Evolutionary conservation across 2,113 vertebrate genomes (phyloP), one percentile per base, ranked within the genome.

Genomic region (Forbesichthys papilliferus): DNA sequence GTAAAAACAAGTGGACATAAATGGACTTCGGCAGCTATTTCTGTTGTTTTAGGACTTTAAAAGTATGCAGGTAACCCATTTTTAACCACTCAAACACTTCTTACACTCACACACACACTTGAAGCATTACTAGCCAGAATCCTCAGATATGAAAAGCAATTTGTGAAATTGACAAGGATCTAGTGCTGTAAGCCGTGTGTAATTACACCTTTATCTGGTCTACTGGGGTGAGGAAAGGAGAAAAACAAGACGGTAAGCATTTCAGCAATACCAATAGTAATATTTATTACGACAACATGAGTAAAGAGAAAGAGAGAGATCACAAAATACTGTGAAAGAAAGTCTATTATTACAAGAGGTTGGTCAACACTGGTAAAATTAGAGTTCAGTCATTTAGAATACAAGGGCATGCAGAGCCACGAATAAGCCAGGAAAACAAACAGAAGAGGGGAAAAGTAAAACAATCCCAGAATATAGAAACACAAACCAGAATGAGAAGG

Each of bases 261-360:
- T 95, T 94, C 93, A 95, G 95, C 96, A 95, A 95, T 94, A 95
- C 94, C 95, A 98, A 96, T 93, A 89, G 95, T 94, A 89, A 96
- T 93, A 96, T 98, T 98, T 98, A 98, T 98, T 98, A 96, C 94
- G 91, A 95, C 94, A 95, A 94, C 93, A 97, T 92, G 93, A 96
- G 94, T 94, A 95, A 81, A 91, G 88, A 83, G 88, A 90, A 77
- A 91, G 86, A 91, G 89, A 91, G 81, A 92, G 80, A 92, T 96
- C 93, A 97, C 95, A 96, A 96, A 94, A 88, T 89, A 90, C 83
- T 88, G 87, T 89, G 94, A 95, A 93, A 94, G 93, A 94, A 42
- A 82, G 81, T 86, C 85, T 92, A 94, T 91, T 88, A 84, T 92
- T 96, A 98, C 95, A 98, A 89, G 94, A 95, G 91, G 90, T 93